These are phyloP conservation scores for Psettodes erumei DNA, from an alignment of 2,113 vertebrate genomes.

Conservation along the genomic window DNA sequence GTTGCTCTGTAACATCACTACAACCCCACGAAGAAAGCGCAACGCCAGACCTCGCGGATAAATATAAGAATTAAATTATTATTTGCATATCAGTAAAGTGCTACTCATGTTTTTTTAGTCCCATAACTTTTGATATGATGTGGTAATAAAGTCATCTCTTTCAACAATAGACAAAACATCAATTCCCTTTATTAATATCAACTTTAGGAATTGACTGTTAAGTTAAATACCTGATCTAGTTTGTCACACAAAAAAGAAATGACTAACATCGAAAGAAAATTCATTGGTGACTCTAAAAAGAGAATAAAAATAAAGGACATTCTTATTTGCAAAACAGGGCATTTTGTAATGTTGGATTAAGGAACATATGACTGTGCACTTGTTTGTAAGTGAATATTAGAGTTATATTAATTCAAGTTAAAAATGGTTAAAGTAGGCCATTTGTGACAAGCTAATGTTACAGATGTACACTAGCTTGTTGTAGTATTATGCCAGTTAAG, in stretches of 20 bases:
- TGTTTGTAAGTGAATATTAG: neutral
- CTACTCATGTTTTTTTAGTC: rapidly evolving
- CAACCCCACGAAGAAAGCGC: neutral
- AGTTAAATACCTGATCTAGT: too few species aligned
- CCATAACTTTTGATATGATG: rapidly evolving
- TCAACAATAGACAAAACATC: neutral
- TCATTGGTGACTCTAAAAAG: too few species aligned
- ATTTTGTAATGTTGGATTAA: neutral
- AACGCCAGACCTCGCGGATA: neutral
- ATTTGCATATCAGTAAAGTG: neutral
- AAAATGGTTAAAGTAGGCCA: neutral
- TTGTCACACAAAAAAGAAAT: too few species aligned
- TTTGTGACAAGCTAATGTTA: neutral
- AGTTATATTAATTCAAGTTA: neutral
- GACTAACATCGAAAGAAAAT: too few species aligned
- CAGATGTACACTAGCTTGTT: too few species aligned
- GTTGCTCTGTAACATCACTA: neutral
- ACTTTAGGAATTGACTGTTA: neutral
- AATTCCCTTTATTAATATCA: neutral
- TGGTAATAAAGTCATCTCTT: neutral
- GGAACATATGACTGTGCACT: too few species aligned
- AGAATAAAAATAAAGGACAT: neutral
- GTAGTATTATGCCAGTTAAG: neutral
- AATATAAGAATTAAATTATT: neutral
- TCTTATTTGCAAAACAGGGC: neutral